Evolutionary conservation across 2,888 invertebrate genomes (phyloP), one percentile per base, ranked within the genome.

Genomic region (Punctoribates punctum): DNA sequence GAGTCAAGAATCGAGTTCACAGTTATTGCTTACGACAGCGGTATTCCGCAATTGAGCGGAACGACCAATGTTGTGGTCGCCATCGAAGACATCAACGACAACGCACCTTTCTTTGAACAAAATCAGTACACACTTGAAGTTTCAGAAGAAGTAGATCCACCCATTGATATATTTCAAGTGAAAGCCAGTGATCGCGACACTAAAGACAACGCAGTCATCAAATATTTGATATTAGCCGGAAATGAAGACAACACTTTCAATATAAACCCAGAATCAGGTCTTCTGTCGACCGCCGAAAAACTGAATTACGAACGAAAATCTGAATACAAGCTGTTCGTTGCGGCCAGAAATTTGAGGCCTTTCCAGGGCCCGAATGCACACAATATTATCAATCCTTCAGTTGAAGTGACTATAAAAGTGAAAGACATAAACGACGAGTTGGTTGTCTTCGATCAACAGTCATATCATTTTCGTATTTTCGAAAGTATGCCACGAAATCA

Each of bases 81-180:
- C 73, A 92, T 94, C 0, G 91, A 92, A 78, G 94, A 94, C 82
- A 92, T 92, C 79, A 94, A 94, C 82, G 94, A 94, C 82, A 93
- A 93, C 81, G 88, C 92, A 3, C 95, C 95, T 0, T 84, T 88
- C 77, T 95, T 96, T 75, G 80, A 80, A 29, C 78, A 79, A 15
- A 79, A 79, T 29, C 79, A 79, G 11, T 81, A 79, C 51, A 75
- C 77, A 9, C 79, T 81, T 0, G 79, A 78, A 73, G 80, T 81
- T 3, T 79, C 79, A 0, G 81, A 81, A 75, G 81, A 81, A 57
- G 77, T 80, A 46, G 79, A 79, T 23, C 80, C 81, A 17, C 81
- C 81, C 2, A 75, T 80, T n/a, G 79, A 80, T 20, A 80, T 81
- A 20, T 79, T 79, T 72, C 79, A 78, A 57, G 77, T 81, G 62